phyloP scores from a whole-genome alignment of 2,888 invertebrate species.

The Frankliniella fusca region DNA sequence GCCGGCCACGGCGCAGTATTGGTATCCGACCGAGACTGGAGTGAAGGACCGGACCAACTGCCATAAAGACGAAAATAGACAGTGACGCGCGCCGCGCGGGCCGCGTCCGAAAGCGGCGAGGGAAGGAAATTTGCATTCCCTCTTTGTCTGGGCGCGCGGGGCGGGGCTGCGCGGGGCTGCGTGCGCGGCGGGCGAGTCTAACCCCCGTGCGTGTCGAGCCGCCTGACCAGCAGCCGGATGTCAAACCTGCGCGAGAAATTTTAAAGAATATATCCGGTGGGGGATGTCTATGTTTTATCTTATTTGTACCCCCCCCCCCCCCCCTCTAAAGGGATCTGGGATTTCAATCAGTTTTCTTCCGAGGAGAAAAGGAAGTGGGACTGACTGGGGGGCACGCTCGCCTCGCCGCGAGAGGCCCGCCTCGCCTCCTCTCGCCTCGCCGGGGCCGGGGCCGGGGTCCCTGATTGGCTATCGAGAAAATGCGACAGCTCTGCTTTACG shows the following conservation, averaged over 20 bases:
- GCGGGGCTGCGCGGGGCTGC: too few relatives aligned
- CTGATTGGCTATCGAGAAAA: neutral
- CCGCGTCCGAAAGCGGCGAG: neutral
- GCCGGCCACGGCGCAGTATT: neutral
- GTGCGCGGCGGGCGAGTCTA: too few relatives aligned
- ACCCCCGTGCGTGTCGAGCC: too few relatives aligned
- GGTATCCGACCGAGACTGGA: neutral
- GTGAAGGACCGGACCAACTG: neutral
- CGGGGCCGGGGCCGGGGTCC: neutral
- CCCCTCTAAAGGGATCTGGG: neutral
- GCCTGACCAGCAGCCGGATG: too few relatives aligned
- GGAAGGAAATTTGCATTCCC: too few relatives aligned
- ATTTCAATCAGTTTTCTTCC: too few relatives aligned
- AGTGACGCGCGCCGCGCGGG: neutral
- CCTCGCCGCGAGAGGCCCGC: neutral
- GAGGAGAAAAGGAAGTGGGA: neutral
- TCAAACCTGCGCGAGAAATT: too few relatives aligned
- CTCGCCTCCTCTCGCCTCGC: too few relatives aligned
- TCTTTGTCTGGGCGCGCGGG: too few relatives aligned
- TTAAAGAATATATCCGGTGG: too few relatives aligned
- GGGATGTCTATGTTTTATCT: too few relatives aligned
- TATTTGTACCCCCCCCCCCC: too few relatives aligned
- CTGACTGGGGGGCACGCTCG: neutral
- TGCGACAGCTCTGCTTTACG: neutral
- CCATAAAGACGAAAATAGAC: constrained; percentile 13